Percentiles rank a stretch among this genome's conserved stretches.
phyloP scores from a whole-genome alignment of 2,113 vertebrate genomes.

The Proterorhinus semilunaris region DNA sequence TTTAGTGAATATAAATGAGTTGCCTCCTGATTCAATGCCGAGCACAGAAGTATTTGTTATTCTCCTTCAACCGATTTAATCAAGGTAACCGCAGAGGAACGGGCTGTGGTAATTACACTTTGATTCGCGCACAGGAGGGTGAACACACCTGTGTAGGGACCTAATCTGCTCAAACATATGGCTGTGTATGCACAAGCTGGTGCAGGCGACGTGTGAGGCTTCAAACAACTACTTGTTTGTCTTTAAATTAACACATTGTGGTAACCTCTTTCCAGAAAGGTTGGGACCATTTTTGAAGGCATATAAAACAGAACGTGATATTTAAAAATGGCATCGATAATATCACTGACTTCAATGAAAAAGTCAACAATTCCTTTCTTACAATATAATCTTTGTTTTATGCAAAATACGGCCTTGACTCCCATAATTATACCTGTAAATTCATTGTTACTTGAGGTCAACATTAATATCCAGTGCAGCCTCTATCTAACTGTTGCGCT shows the following conservation, averaged over 20 bases:
- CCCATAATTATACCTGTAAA: too few relatives aligned
- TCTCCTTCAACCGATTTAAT: slow-evolving; percentile 32
- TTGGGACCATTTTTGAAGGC: too few relatives aligned
- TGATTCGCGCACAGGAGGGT: slow-evolving; percentile 33
- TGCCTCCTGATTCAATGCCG: neutral
- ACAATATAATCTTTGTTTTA: too few relatives aligned
- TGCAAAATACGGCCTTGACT: too few relatives aligned
- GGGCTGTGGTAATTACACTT: slow-evolving; percentile 28
- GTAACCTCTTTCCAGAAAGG: neutral
- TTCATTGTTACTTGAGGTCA: too few relatives aligned
- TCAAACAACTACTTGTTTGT: neutral
- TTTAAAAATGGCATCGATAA: too few relatives aligned
- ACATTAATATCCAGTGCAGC: too few relatives aligned
- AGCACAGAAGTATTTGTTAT: slow-evolving; percentile 16
- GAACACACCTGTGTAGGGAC: slow-evolving; percentile 20
- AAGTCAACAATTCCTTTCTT: too few relatives aligned
- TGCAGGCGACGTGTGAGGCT: neutral
- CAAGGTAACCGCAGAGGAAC: slow-evolving; percentile 26
- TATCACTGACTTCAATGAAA: too few relatives aligned
- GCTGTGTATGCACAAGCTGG: slow-evolving; percentile 5
- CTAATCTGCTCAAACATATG: slow-evolving; percentile 19
- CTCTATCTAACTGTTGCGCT: too few relatives aligned
- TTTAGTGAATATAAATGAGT: slow-evolving; percentile 11
- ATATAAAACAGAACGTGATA: too few relatives aligned
- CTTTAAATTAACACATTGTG: neutral